A percentile compares a stretch with the other conserved stretches of the same genome.
phyloP scores from a whole-genome alignment of 2,888 invertebrate species.

The Hirtodrosophila alboralis region DNA sequence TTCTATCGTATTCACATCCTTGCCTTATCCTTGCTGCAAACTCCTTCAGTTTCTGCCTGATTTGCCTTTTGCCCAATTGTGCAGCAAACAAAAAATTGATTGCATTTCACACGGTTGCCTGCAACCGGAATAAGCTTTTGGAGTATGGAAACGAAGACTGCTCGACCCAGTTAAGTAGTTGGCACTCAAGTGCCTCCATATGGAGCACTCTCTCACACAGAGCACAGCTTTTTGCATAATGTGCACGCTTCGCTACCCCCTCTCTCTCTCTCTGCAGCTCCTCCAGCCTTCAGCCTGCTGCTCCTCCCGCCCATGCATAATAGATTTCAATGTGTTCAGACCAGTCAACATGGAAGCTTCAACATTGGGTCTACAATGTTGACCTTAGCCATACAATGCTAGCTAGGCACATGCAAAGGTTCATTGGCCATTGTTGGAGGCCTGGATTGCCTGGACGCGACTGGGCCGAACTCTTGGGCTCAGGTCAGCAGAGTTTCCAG shows the following conservation, averaged over 20 bases:
- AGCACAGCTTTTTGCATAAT: conserved; percentile 72
- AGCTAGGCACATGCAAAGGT: conserved; percentile 48
- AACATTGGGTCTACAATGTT: conserved; percentile 56
- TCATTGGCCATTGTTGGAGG: conserved; percentile 60
- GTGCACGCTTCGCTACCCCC: conserved; percentile 63
- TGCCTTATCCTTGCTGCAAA: conserved; percentile 2
- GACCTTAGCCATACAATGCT: conserved; percentile 62
- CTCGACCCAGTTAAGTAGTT: conserved; percentile 62
- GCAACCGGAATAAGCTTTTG: conserved; percentile 27
- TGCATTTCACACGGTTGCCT: conserved; percentile 71
- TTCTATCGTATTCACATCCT: conserved; percentile 24
- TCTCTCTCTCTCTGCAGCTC: conserved; percentile 8
- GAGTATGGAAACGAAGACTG: conserved; percentile 29
- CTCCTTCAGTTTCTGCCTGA: conserved; percentile 42
- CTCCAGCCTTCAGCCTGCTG: background rate
- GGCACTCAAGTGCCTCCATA: conserved; percentile 50
- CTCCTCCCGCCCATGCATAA: conserved; percentile 50
- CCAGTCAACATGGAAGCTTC: conserved; percentile 40
- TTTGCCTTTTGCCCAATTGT: conserved; percentile 67
- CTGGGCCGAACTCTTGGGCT: too few species aligned
- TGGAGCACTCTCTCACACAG: conserved; percentile 9
- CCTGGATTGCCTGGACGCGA: too few species aligned
- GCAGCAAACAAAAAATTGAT: conserved; percentile 70
- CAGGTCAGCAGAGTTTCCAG: too few species aligned
- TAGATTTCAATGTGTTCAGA: conserved; percentile 62